Evolutionary conservation across 2,888 invertebrate genomes (phyloP), one percentile per base, ranked within the genome.

Genomic region (Philaethria dido): DNA sequence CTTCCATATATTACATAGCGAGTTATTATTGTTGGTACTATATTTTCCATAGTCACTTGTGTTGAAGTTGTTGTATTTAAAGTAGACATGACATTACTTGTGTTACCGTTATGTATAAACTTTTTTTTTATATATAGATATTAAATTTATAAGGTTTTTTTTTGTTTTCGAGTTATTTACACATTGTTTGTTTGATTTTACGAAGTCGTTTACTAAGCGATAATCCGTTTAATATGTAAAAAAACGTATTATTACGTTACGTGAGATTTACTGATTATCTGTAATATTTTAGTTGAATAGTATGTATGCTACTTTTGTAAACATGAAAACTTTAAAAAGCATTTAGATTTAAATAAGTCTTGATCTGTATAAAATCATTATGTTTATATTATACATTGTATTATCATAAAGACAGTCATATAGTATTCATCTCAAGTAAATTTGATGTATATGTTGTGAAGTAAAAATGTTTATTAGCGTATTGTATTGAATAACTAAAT

Each of bases 91-190:
- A 50, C 29, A 50, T n/a, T 50, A 29, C 29, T 50, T 29, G 11
- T 9, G 16, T 29, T 16, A 44, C 16, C 0, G 29, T 52, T 16
- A 52, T 52, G 29, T 29, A n/a, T 52, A 16, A 29, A 16, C 16
- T 52, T 5, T 48, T 33, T 48, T 33, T 16, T 16, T 33, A 33
- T 25, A 50, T 50, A 29, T 52, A 16, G 33, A 52, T 52, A 52
- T 52, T 4, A 16, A 29, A 29, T 3, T 52, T 29, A 25, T 50
- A 13, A 14, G n/a, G n/a, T 13, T n/a, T 50, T 25, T 1, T 45
- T 48, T 50, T 16, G n/a, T 52, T 52, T 52, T 29, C n/a, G n/a
- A 52, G n/a, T 16, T 52, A n/a, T 52, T 29, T 52, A 52, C 29
- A 52, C 8, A 11, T 52, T 52, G 25, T 52, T 52, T 16, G 20